Base-by-base conservation (phyloP, 2,888 invertebrate species). In the Trilocha varians region DNA sequence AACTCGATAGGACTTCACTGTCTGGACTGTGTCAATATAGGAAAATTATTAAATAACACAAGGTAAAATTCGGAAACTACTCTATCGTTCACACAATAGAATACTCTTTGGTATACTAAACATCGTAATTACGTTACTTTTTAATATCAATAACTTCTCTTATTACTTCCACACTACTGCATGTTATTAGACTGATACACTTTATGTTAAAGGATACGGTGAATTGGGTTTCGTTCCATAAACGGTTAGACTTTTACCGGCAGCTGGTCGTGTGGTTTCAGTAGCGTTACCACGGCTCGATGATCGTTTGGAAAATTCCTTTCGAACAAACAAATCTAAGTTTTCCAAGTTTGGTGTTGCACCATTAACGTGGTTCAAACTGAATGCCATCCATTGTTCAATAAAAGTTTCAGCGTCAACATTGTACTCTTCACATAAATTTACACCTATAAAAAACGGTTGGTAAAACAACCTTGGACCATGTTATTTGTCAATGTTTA, bases 301-400 rank as follows among this genome's bases (percentile, higher is more conserved):
- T 56, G 70, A 59, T 56, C 70, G 86, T 65, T 88, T 88, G 55
- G 79, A 77, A 61, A 90, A 87, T 72, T 90, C 90, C 79, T 89
- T 91, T 55, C 90, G 87, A 57, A 89, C 91, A 68, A 92, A 87
- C 59, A 87, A 75, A 46, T 85, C 79, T 38, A 94, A 78, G 60
- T 85, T 76, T 13, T 88, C 88, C 18, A 89, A 48, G 39, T 87
- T 89, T 16, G 93, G 91, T 25, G 88, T 78, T 1, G 87, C 87
- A 32, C 90, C 90, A 52, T 87, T 85, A 49, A 89, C 73, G 62
- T 90, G 78, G 25, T 92, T 90, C 42, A 91, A 79, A 56, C 90
- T 90, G 68, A 89, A 94, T 14, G 94, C 93, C 79, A 92, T 88
- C 94, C 94, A 95, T 82, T 90, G 88, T 65, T 92, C 91, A 40